These are phyloP conservation scores for Lordiphosa stackelbergi DNA, from an alignment of 1,140 invertebrate species.

Conservation along the genomic window DNA sequence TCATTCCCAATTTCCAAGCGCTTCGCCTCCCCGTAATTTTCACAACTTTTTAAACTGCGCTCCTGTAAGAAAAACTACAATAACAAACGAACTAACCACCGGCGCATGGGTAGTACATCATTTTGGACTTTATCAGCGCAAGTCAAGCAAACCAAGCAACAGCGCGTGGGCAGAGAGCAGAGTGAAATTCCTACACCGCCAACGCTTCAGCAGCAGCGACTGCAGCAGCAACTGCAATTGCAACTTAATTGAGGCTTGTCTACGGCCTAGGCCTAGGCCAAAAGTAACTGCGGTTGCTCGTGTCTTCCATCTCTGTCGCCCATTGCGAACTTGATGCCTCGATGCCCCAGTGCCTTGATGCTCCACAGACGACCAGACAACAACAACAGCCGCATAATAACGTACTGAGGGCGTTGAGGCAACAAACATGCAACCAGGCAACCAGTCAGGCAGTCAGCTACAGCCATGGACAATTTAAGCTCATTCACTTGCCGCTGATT, in stretches of 20 bases:
- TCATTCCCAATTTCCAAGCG: no score
- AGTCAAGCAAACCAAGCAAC: slow-evolving; percentile 43
- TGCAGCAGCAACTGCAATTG: slow-evolving; percentile 57
- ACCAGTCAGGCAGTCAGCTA: slow-evolving; percentile 18
- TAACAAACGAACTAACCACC: slow-evolving; percentile 35
- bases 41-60: slow-evolving; percentile 14
- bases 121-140: slow-evolving; percentile 73
- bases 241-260: slow-evolving; percentile 74
- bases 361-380: slow-evolving; percentile 73
- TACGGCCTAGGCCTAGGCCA: slow-evolving; percentile 43
- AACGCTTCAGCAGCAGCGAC: slow-evolving; percentile 44
- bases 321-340: slow-evolving; percentile 68
- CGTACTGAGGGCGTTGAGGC: slow-evolving; percentile 70
- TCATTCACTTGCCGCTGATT: slow-evolving; percentile 74
- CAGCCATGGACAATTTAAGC: slow-evolving; percentile 65
- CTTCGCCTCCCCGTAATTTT: no score
- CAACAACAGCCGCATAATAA: slow-evolving; percentile 51
- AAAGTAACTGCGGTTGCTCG: slow-evolving; percentile 69
- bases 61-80: slow-evolving; percentile 25
- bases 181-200: slow-evolving; percentile 66
- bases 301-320: slow-evolving; percentile 43
- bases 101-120: slow-evolving; percentile 67
- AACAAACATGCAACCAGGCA: slow-evolving; percentile 57
- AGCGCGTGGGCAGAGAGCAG: slow-evolving; percentile 62
- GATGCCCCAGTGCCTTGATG: slow-evolving; percentile 74